These are phyloP conservation scores for Atta colombica DNA, from an alignment of 1,140 invertebrate genomes.

Conservation along the genomic window DNA sequence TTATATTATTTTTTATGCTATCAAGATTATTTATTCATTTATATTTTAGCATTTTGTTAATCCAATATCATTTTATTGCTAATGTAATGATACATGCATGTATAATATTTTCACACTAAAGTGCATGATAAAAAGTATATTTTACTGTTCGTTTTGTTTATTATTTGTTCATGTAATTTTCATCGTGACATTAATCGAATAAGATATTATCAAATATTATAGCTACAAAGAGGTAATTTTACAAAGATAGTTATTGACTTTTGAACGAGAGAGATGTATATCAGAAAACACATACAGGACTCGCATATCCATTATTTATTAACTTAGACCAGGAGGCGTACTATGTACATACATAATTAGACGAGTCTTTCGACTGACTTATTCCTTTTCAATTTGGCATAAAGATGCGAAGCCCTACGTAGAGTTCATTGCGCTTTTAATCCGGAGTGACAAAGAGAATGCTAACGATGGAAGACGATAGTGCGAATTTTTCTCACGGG, in stretches of 20 bases:
- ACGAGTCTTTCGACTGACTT: neutral
- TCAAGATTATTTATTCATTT: too few relatives aligned
- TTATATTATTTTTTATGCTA: neutral
- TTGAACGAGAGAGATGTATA: conserved; percentile 21
- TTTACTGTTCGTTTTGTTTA: conserved; percentile 9
- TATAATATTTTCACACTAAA: conserved; percentile 5
- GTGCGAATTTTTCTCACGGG: conserved; percentile 6
- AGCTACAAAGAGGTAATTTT: neutral
- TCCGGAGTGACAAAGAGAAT: conserved; percentile 58
- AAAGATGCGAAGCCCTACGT: neutral
- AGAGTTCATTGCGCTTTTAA: conserved; percentile 59
- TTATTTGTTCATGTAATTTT: neutral
- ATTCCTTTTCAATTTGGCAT: conserved; percentile 37
- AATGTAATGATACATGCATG: neutral
- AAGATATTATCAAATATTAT: conserved; percentile 14
- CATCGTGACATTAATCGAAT: neutral
- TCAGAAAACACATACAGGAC: neutral
- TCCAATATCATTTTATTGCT: neutral
- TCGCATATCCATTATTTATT: conserved; percentile 30
- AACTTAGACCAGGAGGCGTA: conserved; percentile 20
- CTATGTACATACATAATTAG: conserved; percentile 43
- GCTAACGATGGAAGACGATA: conserved; percentile 54
- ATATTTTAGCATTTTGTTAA: neutral
- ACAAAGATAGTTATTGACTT: conserved; percentile 15
- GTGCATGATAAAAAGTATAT: neutral